Base-by-base conservation (phyloP, 2,797 vertebrate genomes). In the Sandelia bainsii region DNA sequence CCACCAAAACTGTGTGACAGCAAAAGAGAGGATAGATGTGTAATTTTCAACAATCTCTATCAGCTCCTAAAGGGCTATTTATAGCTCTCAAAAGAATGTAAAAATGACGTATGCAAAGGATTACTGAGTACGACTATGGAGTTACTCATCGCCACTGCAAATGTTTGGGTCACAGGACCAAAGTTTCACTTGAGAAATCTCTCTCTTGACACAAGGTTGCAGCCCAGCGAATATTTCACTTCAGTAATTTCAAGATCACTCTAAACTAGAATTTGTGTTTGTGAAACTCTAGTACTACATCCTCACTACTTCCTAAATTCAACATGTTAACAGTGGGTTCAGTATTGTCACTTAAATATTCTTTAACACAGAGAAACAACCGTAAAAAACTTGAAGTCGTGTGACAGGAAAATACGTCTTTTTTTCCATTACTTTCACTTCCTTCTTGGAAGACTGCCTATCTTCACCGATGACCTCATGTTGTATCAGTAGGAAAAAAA, bases 51-150 rank as follows among this genome's bases (percentile, higher is more conserved):
- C 51, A 8, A 29, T 22, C 57, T 53, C 45, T 51, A 45, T 59
- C 51, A 34, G 57, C 54, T 61, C 52, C 44, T 46, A 64, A 64
- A 77, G 27, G 5, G 11, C 39, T 89, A 89, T 89, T 87, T 88
- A 60, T 88, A 84, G 75, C 62, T 22, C 39, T 14, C 4, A 44
- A 72, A 64, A 60, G 51, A 50, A 7, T 32, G 20, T 23, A 58
- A 63, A 29, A 62, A 70, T 83, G 83, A 83, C 42, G 6, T 63
- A 40, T 11, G 23, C 17, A 40, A 20, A 6, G 29, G 68, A 75
- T 71, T 19, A 72, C 11, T 40, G 11, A 64, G 52, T 56, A 37
- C 68, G 48, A 58, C 50, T 3, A 9, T 32, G 27, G 42, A 13
- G 51, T 89, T 54, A 56, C 61, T 79, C 69, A 29, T 53, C 48